Percentiles rank a stretch among this genome's conserved stretches.
Conservation (phyloP, 2,113 vertebrate genomes). For the Eupsittula cactorum region DNA sequence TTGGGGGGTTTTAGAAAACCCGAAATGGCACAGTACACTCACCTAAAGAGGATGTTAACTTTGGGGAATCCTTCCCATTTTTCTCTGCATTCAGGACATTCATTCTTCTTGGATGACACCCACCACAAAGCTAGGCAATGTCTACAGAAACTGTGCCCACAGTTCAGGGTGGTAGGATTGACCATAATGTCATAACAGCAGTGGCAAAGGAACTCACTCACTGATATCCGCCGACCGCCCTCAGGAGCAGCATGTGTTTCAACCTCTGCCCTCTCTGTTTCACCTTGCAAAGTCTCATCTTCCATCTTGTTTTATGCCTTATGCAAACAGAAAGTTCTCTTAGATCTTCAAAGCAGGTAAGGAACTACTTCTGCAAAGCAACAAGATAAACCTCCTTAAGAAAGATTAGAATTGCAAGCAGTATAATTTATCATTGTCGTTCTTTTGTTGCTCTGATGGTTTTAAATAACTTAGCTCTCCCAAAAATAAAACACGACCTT, state of each 20-base stretch:
- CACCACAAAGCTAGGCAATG: slow-evolving; percentile 95
- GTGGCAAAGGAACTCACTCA: slow-evolving; percentile 89
- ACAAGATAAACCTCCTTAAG: not conserved
- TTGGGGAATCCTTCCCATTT: slow-evolving; percentile 96
- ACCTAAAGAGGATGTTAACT: slow-evolving; percentile 95
- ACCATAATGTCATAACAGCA: slow-evolving; percentile 93
- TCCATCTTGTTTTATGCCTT: slow-evolving; percentile 68
- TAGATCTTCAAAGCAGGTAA: not conserved
- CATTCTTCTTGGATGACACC: slow-evolving; percentile 88
- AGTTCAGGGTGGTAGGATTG: slow-evolving; percentile 92
- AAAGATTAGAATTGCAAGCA: not conserved
- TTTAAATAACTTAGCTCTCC: not conserved
- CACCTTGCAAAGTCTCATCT: not conserved
- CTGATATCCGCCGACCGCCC: slow-evolving; percentile 69
- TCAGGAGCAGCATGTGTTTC: not conserved
- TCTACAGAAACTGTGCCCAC: slow-evolving; percentile 95
- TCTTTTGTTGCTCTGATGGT: not conserved
- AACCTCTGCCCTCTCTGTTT: not conserved
- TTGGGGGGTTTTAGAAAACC: not conserved
- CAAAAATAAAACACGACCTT: not conserved
- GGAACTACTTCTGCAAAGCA: slow-evolving; percentile 49
- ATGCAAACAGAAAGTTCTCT: not conserved
- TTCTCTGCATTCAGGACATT: slow-evolving; percentile 93
- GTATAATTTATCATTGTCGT: not conserved
- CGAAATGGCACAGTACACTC: not conserved